Conservation (phyloP, 92 coral and sea anemone species). For the Zoanthus sociatus region DNA sequence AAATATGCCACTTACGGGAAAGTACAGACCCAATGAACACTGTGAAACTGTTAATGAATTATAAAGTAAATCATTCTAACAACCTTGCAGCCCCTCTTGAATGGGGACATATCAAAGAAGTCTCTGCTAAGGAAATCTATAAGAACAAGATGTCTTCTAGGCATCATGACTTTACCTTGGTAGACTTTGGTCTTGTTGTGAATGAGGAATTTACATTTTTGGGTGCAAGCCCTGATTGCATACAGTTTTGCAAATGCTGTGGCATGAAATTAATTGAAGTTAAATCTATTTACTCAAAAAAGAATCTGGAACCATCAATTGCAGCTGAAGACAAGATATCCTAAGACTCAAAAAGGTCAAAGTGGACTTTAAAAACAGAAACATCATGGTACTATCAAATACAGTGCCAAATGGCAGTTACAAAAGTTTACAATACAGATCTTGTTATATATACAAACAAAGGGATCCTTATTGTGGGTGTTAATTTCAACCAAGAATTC, state of each 20-base stretch:
- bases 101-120: constrained; percentile 52
- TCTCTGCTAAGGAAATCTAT: not conserved
- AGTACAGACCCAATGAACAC: not conserved
- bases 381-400: constrained; percentile 65
- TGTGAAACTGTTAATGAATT: not conserved
- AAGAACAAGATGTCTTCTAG: too few relatives aligned
- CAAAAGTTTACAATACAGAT: constrained; percentile 31
- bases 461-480: constrained; percentile 47
- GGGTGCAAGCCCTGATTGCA: constrained; percentile 61
- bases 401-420: constrained; percentile 43
- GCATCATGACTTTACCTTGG: too few relatives aligned
- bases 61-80: constrained; percentile 15
- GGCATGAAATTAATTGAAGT: constrained; percentile 47
- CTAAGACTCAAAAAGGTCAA: constrained; percentile 21
- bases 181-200: not conserved
- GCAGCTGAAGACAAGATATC: constrained; percentile 45
- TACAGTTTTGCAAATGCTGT: constrained; percentile 48
- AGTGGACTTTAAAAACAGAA: constrained; percentile 30
- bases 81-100: constrained; percentile 24
- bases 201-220: constrained; percentile 39
- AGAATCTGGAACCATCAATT: not conserved
- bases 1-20: constrained; percentile 26
- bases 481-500: constrained; percentile 18
- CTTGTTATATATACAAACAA: constrained; percentile 61
- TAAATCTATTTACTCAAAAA: constrained; percentile 54